Conservation (phyloP, 2,888 invertebrate genomes). For the Drosophila nigricruria region DNA sequence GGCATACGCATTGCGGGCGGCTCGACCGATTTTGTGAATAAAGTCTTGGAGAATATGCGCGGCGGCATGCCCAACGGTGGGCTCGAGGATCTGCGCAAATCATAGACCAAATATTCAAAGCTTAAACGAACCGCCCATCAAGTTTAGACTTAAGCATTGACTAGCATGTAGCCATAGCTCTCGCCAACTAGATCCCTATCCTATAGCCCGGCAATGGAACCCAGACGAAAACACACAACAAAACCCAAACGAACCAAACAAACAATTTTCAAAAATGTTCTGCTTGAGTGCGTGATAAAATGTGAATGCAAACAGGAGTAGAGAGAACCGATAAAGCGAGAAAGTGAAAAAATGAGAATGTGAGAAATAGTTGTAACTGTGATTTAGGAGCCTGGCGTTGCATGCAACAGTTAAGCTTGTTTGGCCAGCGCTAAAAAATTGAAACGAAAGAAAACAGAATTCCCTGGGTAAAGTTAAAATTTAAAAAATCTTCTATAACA, state of each 20-base stretch:
- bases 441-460: conserved; percentile 56
- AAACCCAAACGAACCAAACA: conserved; percentile 40
- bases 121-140: conserved; percentile 72
- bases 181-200: conserved; percentile 12
- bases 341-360: conserved; percentile 14
- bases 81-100: conserved; percentile 89
- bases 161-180: conserved; percentile 36
- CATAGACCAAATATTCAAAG: conserved; percentile 54
- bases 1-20: conserved; percentile 95
- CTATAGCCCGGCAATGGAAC: conserved; percentile 23
- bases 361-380: conserved; percentile 55
- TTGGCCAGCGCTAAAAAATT: conserved; percentile 35
- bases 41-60: conserved; percentile 94
- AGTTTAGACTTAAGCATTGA: conserved; percentile 56
- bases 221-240: neutral
- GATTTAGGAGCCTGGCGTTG: conserved; percentile 59
- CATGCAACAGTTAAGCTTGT: conserved; percentile 29
- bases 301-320: conserved; percentile 37
- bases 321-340: neutral
- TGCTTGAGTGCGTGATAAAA: conserved; percentile 61
- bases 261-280: conserved; percentile 54
- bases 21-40: conserved; percentile 97
- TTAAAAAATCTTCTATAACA: conserved; percentile 41
- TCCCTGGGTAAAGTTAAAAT: conserved; percentile 35
- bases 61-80: conserved; percentile 92